These are phyloP conservation scores for Wiebesia pumilae DNA, from an alignment of 1,140 invertebrate genomes.

Conservation along the genomic window DNA sequence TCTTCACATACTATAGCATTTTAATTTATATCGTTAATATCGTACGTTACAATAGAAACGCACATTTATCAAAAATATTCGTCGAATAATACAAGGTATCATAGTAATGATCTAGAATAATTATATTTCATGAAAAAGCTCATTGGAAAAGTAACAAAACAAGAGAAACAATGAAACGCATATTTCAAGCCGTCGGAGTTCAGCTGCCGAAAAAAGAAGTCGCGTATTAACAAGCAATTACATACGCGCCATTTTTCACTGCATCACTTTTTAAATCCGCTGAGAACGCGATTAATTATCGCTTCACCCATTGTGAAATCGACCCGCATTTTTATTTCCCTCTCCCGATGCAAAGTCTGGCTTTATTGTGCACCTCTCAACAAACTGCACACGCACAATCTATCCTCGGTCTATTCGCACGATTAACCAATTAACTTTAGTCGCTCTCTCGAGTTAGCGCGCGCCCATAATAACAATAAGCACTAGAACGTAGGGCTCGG, in stretches of 20 bases:
- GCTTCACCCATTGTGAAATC: conserved; percentile 21
- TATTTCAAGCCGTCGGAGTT: neutral
- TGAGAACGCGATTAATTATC: conserved; percentile 64
- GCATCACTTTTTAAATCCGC: neutral
- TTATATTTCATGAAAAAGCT: neutral
- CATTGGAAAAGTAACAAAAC: conserved; percentile 2
- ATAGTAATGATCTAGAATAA: neutral
- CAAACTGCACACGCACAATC: conserved; percentile 37
- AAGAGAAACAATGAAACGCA: neutral
- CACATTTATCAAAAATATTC: too few relatives aligned
- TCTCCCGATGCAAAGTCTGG: conserved; percentile 57
- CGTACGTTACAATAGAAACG: too few relatives aligned
- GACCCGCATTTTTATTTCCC: conserved; percentile 3
- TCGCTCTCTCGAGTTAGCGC: neutral
- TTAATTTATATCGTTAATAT: too few relatives aligned
- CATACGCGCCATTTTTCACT: conserved; percentile 53
- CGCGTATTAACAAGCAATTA: conserved; percentile 70
- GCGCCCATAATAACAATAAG: conserved; percentile 49
- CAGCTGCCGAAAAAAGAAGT: conserved; percentile 17
- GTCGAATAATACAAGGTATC: neutral
- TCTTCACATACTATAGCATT: too few relatives aligned
- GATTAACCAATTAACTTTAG: conserved; percentile 69
- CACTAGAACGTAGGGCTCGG: neutral
- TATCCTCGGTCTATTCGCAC: conserved; percentile 63
- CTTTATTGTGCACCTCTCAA: neutral